Percentiles rank a stretch among this genome's conserved stretches.
phyloP scores from a whole-genome alignment of 2,797 vertebrate species.

The Sparidentex hasta region DNA sequence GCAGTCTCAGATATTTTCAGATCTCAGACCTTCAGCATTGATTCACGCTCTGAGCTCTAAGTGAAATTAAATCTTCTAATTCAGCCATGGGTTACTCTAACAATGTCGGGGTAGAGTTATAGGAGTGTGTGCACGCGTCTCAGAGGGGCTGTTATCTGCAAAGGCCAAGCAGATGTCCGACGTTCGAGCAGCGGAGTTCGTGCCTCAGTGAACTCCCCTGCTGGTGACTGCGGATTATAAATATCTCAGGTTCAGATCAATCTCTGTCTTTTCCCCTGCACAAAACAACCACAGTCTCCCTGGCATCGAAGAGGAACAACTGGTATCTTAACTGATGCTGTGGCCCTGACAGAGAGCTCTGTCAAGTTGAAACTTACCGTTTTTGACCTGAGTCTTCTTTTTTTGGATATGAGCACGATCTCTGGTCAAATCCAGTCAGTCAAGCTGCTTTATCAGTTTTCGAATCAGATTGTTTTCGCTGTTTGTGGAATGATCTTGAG shows the following conservation, averaged over 20 bases:
- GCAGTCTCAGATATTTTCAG: constrained; percentile 2
- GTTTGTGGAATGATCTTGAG: background rate
- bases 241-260: constrained; percentile 54
- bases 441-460: background rate
- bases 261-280: constrained; percentile 17
- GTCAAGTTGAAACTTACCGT: background rate
- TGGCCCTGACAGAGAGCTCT: background rate
- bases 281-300: background rate
- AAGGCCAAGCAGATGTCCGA: constrained; percentile 58
- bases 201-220: constrained; percentile 9
- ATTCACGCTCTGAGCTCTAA: constrained; percentile 26
- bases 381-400: background rate
- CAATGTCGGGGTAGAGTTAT: constrained; percentile 32
- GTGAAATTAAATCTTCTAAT: constrained; percentile 31
- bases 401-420: background rate
- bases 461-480: background rate
- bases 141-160: constrained; percentile 35
- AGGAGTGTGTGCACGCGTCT: constrained; percentile 9
- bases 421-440: background rate
- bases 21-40: constrained; percentile 9
- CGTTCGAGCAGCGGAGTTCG: constrained; percentile 52
- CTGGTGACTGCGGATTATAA: constrained; percentile 53
- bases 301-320: background rate
- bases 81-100: constrained; percentile 16
- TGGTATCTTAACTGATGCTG: background rate